phyloP scores from a whole-genome alignment of 1,140 invertebrate genomes.

The Neodiprion fabricii region DNA sequence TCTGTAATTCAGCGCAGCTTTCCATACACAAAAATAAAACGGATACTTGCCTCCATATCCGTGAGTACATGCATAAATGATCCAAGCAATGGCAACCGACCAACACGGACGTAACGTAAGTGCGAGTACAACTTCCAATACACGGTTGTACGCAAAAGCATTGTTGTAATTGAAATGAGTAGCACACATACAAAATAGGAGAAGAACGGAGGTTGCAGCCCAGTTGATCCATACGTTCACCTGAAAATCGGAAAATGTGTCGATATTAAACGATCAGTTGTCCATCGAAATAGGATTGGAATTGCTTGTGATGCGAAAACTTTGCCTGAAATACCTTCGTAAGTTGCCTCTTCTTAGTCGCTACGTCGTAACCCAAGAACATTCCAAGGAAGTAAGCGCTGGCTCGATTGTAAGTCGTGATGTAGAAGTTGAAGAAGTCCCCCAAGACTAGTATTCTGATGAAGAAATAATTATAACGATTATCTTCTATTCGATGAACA shows the following conservation, averaged over 20 bases:
- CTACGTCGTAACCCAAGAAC: constrained; percentile 59
- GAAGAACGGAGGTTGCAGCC: not conserved
- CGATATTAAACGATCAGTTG: not conserved
- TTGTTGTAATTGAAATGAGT: not conserved
- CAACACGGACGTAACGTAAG: constrained; percentile 49
- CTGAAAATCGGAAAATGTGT: not conserved
- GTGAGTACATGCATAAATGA: constrained; percentile 45
- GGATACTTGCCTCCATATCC: constrained; percentile 30
- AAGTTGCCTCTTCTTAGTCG: constrained; percentile 15
- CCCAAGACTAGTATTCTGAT: not conserved
- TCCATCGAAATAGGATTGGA: not conserved
- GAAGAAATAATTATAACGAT: not conserved
- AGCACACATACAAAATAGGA: not conserved
- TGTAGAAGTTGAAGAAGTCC: constrained; percentile 37
- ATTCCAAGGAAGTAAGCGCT: constrained; percentile 66
- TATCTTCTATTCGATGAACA: too few relatives aligned
- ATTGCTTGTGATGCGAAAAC: not conserved
- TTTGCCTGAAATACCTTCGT: constrained; percentile 8
- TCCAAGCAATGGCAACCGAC: constrained; percentile 42
- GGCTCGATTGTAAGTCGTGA: constrained; percentile 53
- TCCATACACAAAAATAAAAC: too few relatives aligned
- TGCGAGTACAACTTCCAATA: constrained; percentile 45
- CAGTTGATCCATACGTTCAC: not conserved
- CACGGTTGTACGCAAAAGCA: constrained; percentile 20
- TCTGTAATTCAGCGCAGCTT: too few relatives aligned